Evolutionary conservation across 64 coral and sea anemone species (phyloP), one percentile per base, ranked within the genome.

Genomic region (Porites lutea): DNA sequence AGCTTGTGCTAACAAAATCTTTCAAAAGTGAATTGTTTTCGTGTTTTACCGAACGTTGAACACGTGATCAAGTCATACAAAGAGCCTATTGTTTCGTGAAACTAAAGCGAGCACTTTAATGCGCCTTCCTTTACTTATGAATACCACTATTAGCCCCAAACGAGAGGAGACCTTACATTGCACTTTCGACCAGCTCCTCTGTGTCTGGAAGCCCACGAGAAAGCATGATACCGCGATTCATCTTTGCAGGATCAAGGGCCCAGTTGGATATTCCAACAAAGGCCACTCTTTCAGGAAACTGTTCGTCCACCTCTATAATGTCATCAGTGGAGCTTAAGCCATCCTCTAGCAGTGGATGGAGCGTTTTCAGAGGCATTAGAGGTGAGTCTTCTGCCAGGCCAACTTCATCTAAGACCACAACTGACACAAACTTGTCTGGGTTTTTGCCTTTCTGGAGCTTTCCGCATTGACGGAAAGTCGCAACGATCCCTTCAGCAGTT

Each of bases 241-340:
- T 98, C 83, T 98, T 94, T 18, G 96, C 96, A n/a, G 96, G 96
- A 12, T 98, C 96, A 50, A 98, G 89, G 37, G 96, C 88, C 96
- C 96, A 98, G 52, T 98, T 98, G n/a, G 96, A 98, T 20, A 98
- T 81, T n/a, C 96, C 96, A 57, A 98, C 89, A 59, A 98, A 98
- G 23, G 92, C 96, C 48, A 98, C 96, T 44, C 92, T 89, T 27
- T 82, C 79, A 5, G 63, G 62, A 64, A 14, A 16, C 64, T 86
- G 90, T 12, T 91, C 89, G 49, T 95, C 89, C n/a, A 77, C 61
- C 20, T 88, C 74, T 50, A 95, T 91, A 27, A 92, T 70, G 60
- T 92, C 92, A 83, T 98, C 96, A 45, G 96, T 78, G 37, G 82
- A 79, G 48, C 72, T 88, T 18, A 91, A 85, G 47, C 96, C 96